Evolutionary conservation across 2,888 invertebrate species (phyloP).

Genomic region (Leucophora obtusa): DNA sequence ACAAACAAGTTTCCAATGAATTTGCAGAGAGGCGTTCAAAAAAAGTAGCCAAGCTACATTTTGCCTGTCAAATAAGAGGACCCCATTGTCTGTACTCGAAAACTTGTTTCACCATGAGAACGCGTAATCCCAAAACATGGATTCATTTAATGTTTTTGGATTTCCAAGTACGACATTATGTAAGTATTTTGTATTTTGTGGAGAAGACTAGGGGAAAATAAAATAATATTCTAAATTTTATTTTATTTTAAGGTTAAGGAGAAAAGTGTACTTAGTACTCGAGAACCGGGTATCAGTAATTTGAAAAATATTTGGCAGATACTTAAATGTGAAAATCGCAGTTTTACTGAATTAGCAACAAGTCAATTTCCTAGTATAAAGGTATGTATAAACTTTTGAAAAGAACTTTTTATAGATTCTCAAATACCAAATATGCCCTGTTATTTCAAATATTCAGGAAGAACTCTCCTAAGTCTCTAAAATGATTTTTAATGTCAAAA

Average conservation of each 20-base stretch:
- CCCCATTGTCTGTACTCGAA: slow-evolving; percentile 92
- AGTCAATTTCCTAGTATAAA: slow-evolving; percentile 95
- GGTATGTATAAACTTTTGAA: slow-evolving; percentile 77
- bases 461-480: too few species aligned
- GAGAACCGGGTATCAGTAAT: slow-evolving; percentile 89
- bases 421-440: too few species aligned
- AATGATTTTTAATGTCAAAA: too few species aligned
- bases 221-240: not conserved
- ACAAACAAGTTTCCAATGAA: slow-evolving; percentile 75
- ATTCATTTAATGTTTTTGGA: slow-evolving; percentile 97
- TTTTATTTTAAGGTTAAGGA: slow-evolving; percentile 82
- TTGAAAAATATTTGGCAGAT: slow-evolving; percentile 96
- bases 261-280: slow-evolving; percentile 87
- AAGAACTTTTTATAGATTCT: too few species aligned
- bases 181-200: slow-evolving; percentile 70
- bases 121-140: slow-evolving; percentile 92
- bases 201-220: not conserved
- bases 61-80: slow-evolving; percentile 91
- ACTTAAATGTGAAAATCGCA: slow-evolving; percentile 93
- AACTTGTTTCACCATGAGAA: slow-evolving; percentile 88
- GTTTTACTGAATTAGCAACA: slow-evolving; percentile 93
- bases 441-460: too few species aligned
- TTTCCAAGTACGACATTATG: slow-evolving; percentile 83
- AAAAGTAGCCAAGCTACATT: slow-evolving; percentile 92
- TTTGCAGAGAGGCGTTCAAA: slow-evolving; percentile 87